Evolutionary conservation across 2,113 vertebrate genomes (phyloP).

Genomic region (Prunella fulvescens): DNA sequence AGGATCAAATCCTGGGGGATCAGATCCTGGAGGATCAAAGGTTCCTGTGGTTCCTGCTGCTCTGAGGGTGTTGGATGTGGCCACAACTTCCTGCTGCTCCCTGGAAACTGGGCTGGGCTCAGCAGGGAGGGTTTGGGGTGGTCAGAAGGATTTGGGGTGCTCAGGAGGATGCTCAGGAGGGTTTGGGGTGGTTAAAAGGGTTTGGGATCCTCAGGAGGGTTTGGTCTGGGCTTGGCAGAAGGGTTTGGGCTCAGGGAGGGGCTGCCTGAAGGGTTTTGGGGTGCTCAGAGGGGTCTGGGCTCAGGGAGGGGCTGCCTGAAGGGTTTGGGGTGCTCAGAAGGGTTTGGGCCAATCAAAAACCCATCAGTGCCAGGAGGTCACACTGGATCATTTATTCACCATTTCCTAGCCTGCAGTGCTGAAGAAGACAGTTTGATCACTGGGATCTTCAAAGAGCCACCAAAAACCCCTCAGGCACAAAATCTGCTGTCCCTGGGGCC

Average conservation of each 20-base stretch:
- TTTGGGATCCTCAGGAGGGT: background rate
- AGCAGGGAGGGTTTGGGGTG: background rate
- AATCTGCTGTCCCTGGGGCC: fast-evolving
- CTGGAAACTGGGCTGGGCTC: background rate
- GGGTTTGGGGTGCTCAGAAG: background rate
- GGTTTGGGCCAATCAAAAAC: background rate
- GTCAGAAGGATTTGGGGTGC: background rate
- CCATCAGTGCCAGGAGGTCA: background rate
- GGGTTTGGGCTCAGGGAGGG: no score
- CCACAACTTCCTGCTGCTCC: background rate
- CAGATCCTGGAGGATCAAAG: background rate
- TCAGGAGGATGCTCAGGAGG: background rate
- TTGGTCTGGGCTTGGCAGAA: no score
- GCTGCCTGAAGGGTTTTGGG: no score
- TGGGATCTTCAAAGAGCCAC: background rate
- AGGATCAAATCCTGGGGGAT: background rate
- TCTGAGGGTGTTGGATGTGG: background rate
- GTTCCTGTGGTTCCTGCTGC: background rate
- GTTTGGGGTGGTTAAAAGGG: no score
- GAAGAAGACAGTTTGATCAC: background rate
- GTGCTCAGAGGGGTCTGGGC: no score
- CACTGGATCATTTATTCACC: background rate
- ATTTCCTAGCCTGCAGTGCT: background rate
- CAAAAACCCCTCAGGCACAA: fast-evolving
- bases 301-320: no score